phyloP scores from a whole-genome alignment of 2,797 vertebrate species.

The Darevskia nairensis region DNA sequence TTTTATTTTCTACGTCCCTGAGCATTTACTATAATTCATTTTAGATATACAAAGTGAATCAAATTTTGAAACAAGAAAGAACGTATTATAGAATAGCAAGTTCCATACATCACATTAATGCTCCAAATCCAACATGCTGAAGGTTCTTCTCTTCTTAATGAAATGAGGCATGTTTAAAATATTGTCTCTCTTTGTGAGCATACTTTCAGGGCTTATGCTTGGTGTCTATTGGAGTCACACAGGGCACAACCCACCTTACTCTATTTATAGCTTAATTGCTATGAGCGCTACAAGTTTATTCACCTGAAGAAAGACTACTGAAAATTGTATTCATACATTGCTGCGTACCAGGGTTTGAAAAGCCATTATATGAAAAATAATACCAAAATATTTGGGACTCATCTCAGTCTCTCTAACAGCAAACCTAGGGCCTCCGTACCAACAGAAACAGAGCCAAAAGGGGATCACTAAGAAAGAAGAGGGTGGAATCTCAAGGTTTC shows the following conservation, averaged over 20 bases:
- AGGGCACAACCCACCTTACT: not conserved
- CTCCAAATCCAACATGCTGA: not conserved
- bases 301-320: not conserved
- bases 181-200: not conserved
- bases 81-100: not conserved
- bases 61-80: slow-evolving; percentile 4
- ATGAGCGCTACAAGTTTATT: slow-evolving; percentile 14
- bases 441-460: too few relatives aligned
- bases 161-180: not conserved
- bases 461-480: too few relatives aligned
- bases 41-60: not conserved
- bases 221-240: not conserved
- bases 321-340: not conserved
- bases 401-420: too few relatives aligned
- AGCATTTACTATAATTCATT: slow-evolving; percentile 9
- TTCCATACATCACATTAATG: not conserved
- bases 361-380: too few relatives aligned
- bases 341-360: not conserved
- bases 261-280: slow-evolving; percentile 4
- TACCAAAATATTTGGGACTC: too few relatives aligned
- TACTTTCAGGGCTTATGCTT: not conserved
- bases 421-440: too few relatives aligned
- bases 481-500: too few relatives aligned
- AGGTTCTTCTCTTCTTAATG: not conserved
- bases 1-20: not conserved